A percentile compares a stretch with the other conserved stretches of the same genome.
These are phyloP conservation scores for Saccostrea glomerata DNA, from an alignment of 1,140 invertebrate species.

Conservation along the genomic window DNA sequence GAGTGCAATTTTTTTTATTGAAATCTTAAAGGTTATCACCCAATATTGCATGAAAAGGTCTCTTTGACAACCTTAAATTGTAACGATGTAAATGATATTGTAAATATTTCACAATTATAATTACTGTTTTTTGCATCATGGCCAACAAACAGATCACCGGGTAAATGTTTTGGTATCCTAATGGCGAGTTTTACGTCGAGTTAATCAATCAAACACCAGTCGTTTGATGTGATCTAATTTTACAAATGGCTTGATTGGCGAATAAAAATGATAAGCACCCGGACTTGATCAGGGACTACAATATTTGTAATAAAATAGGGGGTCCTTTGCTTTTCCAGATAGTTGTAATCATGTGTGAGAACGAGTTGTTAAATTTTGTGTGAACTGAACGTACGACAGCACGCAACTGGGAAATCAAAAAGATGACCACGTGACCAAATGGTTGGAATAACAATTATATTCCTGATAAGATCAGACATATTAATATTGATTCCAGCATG, in stretches of 20 bases:
- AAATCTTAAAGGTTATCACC: neutral
- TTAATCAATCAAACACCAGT: constrained; percentile 5
- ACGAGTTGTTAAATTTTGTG: constrained; percentile 22
- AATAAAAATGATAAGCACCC: constrained; percentile 14
- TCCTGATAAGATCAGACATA: constrained; percentile 16
- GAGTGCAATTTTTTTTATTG: neutral
- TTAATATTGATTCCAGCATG: constrained; percentile 13
- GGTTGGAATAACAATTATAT: constrained; percentile 16
- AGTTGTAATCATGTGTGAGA: neutral
- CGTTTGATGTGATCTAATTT: constrained; percentile 34
- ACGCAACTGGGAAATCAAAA: constrained; percentile 17
- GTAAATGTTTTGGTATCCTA: constrained; percentile 18
- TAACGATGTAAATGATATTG: neutral
- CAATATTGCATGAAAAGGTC: neutral
- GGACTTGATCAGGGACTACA: neutral
- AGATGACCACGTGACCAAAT: constrained; percentile 20
- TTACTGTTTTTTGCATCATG: neutral
- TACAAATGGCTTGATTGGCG: constrained; percentile 27
- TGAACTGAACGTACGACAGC: neutral
- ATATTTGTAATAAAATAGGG: neutral
- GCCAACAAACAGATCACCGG: neutral
- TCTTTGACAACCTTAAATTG: neutral
- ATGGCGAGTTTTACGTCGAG: neutral
- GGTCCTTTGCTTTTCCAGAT: neutral
- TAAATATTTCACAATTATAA: constrained; percentile 4